phyloP scores from a whole-genome alignment of 2,113 vertebrate species.

The Thinocorus orbignyianus region DNA sequence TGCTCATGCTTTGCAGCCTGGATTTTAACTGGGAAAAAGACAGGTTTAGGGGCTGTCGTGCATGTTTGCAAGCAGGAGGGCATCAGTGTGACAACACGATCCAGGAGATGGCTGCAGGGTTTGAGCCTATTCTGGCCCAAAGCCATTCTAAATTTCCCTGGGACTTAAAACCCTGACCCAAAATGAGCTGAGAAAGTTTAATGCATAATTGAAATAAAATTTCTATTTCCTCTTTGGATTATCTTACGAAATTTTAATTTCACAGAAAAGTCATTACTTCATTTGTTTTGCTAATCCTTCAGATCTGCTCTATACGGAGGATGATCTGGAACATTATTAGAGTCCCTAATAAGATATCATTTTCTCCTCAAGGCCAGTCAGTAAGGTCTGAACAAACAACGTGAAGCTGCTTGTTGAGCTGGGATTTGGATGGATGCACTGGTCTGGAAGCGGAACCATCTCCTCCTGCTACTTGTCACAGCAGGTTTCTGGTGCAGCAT shows the following conservation, averaged over 20 bases:
- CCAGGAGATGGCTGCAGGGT: not conserved
- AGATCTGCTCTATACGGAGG: constrained; percentile 28
- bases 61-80: not conserved
- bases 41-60: not conserved
- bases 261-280: constrained; percentile 46
- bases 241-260: constrained; percentile 54
- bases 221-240: constrained; percentile 61
- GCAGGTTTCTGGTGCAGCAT: not conserved
- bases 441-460: not conserved
- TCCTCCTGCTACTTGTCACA: not conserved
- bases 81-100: accelerated
- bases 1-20: accelerated
- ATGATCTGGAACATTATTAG: constrained; percentile 53
- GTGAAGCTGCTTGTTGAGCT: not conserved
- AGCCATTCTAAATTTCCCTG: accelerated
- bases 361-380: constrained; percentile 17
- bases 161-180: not conserved
- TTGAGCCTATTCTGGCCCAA: not conserved
- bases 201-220: constrained; percentile 57
- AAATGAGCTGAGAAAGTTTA: not conserved
- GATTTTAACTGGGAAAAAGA: not conserved
- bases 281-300: constrained; percentile 67
- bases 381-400: constrained; percentile 31
- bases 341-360: constrained; percentile 51
- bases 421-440: not conserved